Percentiles rank a stretch among this genome's conserved stretches.
phyloP scores from a whole-genome alignment of 2,888 invertebrate genomes.

The Diabrotica balteata region DNA sequence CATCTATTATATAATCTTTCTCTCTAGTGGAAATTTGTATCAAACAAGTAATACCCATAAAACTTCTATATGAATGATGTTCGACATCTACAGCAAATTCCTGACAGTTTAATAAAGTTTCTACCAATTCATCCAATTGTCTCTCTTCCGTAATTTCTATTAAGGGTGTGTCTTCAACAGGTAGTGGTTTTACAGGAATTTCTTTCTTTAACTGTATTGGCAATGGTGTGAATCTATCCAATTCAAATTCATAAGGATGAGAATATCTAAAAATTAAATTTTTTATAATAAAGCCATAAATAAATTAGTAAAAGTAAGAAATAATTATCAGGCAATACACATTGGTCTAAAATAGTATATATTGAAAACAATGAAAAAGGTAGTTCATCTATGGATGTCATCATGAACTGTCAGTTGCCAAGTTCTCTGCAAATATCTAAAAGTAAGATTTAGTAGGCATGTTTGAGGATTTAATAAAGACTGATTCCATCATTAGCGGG shows the following conservation, averaged over 20 bases:
- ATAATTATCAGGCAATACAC: too few species aligned
- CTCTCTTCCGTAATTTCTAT: constrained; percentile 72
- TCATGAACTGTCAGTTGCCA: too few species aligned
- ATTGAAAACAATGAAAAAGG: too few species aligned
- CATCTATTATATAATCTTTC: constrained; percentile 89
- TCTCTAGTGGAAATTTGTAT: constrained; percentile 89
- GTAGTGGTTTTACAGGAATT: constrained; percentile 59
- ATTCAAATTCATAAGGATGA: constrained; percentile 89
- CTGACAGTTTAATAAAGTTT: constrained; percentile 70
- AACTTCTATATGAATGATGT: constrained; percentile 92
- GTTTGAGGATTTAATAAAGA: too few species aligned
- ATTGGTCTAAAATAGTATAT: too few species aligned
- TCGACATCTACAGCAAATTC: constrained; percentile 92
- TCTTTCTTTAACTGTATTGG: constrained; percentile 61
- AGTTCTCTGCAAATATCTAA: too few species aligned
- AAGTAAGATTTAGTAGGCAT: too few species aligned
- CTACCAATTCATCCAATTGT: constrained; percentile 70
- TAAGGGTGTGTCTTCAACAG: constrained; percentile 70
- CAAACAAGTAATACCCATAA: constrained; percentile 93
- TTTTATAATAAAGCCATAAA: constrained; percentile 1
- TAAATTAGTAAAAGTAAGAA: constrained; percentile 1
- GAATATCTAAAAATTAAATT: constrained; percentile 67
- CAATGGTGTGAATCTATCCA: constrained; percentile 73
- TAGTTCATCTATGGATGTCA: too few species aligned
- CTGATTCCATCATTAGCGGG: too few species aligned